phyloP scores from a whole-genome alignment of 64 coral and sea anemone species.

The Porites australiensis region DNA sequence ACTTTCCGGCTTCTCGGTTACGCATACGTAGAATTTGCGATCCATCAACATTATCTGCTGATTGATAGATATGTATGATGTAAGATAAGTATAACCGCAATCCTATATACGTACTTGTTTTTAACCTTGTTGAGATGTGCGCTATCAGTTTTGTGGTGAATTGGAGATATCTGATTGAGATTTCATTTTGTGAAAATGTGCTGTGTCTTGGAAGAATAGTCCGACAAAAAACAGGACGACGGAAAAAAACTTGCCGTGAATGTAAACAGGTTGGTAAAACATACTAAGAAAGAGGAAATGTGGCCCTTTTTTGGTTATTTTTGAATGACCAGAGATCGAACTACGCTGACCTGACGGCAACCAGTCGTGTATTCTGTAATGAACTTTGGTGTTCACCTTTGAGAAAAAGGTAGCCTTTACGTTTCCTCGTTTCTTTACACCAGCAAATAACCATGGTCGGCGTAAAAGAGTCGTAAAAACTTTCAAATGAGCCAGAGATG shows the following conservation, averaged over 20 bases:
- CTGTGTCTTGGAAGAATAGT: neutral
- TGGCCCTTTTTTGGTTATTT: neutral
- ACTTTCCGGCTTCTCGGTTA: too few species aligned
- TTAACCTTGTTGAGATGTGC: too few species aligned
- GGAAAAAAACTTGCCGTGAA: neutral
- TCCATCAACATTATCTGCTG: too few species aligned
- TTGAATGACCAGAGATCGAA: neutral
- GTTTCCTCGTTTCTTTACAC: too few species aligned
- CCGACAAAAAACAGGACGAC: neutral
- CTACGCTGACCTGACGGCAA: neutral
- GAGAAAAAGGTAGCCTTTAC: too few species aligned
- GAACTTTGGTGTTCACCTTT: too few species aligned
- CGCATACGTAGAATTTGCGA: too few species aligned
- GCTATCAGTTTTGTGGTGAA: neutral
- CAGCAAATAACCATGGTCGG: too few species aligned
- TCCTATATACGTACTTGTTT: neutral
- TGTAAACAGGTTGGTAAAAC: neutral
- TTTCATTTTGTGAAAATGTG: neutral
- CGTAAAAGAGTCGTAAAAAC: too few species aligned
- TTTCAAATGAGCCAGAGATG: neutral
- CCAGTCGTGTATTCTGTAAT: too few species aligned
- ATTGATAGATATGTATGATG: too few species aligned
- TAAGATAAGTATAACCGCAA: too few species aligned
- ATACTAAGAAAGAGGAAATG: neutral
- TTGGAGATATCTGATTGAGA: neutral